These are phyloP conservation scores for Lasiurus cinereus DNA, from an alignment of 2,113 vertebrate genomes.

Conservation along the genomic window DNA sequence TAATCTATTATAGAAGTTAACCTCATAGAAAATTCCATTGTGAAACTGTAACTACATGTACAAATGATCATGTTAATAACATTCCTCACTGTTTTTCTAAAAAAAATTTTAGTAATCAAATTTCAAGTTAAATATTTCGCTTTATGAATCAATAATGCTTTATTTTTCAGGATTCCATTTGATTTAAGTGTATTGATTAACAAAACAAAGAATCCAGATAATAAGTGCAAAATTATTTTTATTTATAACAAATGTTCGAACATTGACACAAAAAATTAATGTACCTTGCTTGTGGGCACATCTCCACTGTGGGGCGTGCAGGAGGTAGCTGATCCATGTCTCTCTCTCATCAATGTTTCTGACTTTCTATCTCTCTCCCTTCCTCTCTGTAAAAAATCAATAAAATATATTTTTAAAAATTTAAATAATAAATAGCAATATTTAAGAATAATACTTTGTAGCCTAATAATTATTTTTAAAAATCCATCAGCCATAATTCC, in stretches of 20 bases:
- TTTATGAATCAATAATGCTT: slow-evolving; percentile 19
- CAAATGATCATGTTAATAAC: background rate
- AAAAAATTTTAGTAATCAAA: slow-evolving; percentile 20
- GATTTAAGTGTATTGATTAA: slow-evolving; percentile 35
- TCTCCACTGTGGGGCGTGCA: too few relatives aligned
- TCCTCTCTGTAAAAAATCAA: too few relatives aligned
- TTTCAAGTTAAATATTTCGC: slow-evolving; percentile 49
- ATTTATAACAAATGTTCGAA: slow-evolving; percentile 30
- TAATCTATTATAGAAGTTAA: background rate
- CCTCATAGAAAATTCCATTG: slow-evolving; percentile 35
- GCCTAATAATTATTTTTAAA: background rate
- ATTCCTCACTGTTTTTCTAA: slow-evolving; percentile 11
- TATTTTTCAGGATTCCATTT: background rate
- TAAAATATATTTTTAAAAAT: background rate
- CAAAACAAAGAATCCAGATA: background rate
- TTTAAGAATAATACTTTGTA: slow-evolving; percentile 27
- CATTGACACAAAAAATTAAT: background rate
- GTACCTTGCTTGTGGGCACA: too few relatives aligned
- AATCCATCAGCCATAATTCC: background rate
- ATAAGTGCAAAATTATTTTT: slow-evolving; percentile 37
- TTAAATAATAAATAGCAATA: slow-evolving; percentile 42
- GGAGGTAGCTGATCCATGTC: too few relatives aligned
- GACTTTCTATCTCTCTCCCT: too few relatives aligned
- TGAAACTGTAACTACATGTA: slow-evolving; percentile 32
- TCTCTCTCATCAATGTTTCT: too few relatives aligned